phyloP scores from a whole-genome alignment of 2,888 invertebrate species.

The Selenia dentaria region DNA sequence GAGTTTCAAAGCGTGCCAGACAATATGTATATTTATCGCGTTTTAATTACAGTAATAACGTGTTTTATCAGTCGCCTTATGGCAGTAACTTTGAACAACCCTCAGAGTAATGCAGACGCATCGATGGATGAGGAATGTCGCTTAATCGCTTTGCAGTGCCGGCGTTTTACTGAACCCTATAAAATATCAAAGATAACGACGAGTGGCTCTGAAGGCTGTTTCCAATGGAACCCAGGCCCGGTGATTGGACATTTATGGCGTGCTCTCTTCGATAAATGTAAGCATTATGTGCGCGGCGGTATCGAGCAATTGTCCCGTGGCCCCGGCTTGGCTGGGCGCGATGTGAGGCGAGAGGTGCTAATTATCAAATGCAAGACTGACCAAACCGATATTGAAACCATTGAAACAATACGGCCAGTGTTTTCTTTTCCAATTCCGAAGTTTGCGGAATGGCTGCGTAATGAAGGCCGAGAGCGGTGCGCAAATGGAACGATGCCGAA shows the following conservation, averaged over 20 bases:
- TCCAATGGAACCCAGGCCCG: slow-evolving; percentile 60
- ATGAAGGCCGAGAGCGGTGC: slow-evolving; percentile 79
- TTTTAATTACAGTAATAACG: slow-evolving; percentile 77
- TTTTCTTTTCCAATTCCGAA: slow-evolving; percentile 81
- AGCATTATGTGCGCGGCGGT: slow-evolving; percentile 60
- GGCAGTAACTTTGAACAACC: slow-evolving; percentile 47
- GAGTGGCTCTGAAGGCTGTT: slow-evolving; percentile 67
- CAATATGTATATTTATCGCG: slow-evolving; percentile 65
- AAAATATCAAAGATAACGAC: slow-evolving; percentile 84
- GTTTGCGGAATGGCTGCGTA: slow-evolving; percentile 82
- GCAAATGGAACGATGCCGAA: slow-evolving; percentile 82
- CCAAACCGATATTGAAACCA: slow-evolving; percentile 79
- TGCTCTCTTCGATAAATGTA: slow-evolving; percentile 71
- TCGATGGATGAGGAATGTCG: slow-evolving; percentile 71
- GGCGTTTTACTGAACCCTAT: slow-evolving; percentile 82
- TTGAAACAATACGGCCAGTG: slow-evolving; percentile 80
- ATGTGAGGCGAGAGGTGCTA: slow-evolving; percentile 74
- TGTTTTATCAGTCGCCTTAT: slow-evolving; percentile 59
- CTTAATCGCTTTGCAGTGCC: slow-evolving; percentile 77
- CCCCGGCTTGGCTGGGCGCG: slow-evolving; percentile 29
- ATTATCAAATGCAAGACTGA: slow-evolving; percentile 81
- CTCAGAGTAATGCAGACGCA: slow-evolving; percentile 39
- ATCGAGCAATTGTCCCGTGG: slow-evolving; percentile 58
- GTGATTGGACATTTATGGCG: slow-evolving; percentile 80
- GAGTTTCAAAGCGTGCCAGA: slow-evolving; percentile 63